Base-by-base conservation (phyloP, 1,140 invertebrate genomes). In the Drosophila ironensis region DNA sequence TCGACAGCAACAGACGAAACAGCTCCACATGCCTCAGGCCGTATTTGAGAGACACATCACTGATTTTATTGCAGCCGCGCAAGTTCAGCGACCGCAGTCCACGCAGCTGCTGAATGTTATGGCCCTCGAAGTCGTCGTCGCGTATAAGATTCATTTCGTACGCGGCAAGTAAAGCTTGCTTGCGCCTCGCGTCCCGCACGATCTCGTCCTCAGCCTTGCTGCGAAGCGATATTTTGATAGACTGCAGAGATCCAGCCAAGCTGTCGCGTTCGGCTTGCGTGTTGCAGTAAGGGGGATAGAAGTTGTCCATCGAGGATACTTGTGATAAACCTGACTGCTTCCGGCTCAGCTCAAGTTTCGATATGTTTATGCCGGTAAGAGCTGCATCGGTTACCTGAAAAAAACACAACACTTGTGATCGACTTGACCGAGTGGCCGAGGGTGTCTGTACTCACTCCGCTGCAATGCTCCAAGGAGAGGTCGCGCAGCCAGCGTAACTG, bases 31-130 rank as follows among this genome's bases (percentile, higher is more conserved):
- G 94, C 38, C 91, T 91, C 40, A 95, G 92, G 4, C 93, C 92
- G 72, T 94, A 93, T 37, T 92, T 93, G 1, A 95, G 72, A 59
- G 94, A 94, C 3, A 94, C 92, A 90, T 95, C 94, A 22, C 94
- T 94, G 8, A 95, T 92, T 75, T 91, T 92, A 61, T 93, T 93
- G 76, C 94, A 95, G 2, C 92, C 92, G 38, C 92, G 92, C 4
- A 95, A 84, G 84, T 95, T 92, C 2, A 95, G 88, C 28, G 92
- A 90, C 51, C 78, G 90, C 2, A 95, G 89, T 9, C 92, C 91
- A 80, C 91, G 91, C 1, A 94, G 70, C 6, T 92, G 90, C 14
- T 91, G 91, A 37, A 95, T 90, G 8, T 92, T 93, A 73, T 92
- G 93, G 4, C 90, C 90, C 11, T 89, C 80, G 9, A 89, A 75